Evolutionary conservation across 1,140 invertebrate species (phyloP), one percentile per base, ranked within the genome.

Genomic region (Oppia nitens): DNA sequence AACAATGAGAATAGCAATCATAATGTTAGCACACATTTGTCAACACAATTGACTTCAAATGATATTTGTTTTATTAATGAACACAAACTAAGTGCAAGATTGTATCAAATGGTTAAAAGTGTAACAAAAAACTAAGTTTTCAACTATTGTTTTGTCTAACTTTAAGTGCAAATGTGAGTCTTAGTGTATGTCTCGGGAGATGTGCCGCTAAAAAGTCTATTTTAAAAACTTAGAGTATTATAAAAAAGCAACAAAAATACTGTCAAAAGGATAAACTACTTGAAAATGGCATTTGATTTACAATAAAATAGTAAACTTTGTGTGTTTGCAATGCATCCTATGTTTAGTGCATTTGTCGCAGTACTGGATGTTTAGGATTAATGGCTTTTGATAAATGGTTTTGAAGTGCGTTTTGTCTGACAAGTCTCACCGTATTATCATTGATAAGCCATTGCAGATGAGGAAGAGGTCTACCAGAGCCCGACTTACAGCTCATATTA

Each of bases 401-500:
- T 17, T 40, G 6, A 40, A 40, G 32, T 9, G 6, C 32, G 6
- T 17, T 40, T 40, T 40, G 32, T 40, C 32, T 40, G 6, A 9
- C 6, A 55, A 17, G 11, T 47, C 60, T 60, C 61, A 64, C 64
- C 64, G 58, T 50, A 57, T 57, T 28, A n/a, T 60, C 62, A 55
- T 66, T 64, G 4, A 66, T 61, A 24, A 59, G 61, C 65, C 65
- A 66, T 24, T 55, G 47, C 11, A 66, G 47, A 47, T 48, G 56
- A 2, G 63, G 53, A 21, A 55, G 60, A n/a, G 65, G 65, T 51
- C 61, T 62, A 27, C 64, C 61, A 20, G 61, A 55, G 23, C 53
- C 61, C 25, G 63, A 62, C 12, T 55, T 57, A 57, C 65, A 66
- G 9, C 60, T 64, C 40, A 66, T 56, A 58, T 65, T 65, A 45